Percentiles rank a stretch among this genome's conserved stretches.
phyloP scores from a whole-genome alignment of 1,140 invertebrate genomes.

The Diachasmimorpha longicaudata region DNA sequence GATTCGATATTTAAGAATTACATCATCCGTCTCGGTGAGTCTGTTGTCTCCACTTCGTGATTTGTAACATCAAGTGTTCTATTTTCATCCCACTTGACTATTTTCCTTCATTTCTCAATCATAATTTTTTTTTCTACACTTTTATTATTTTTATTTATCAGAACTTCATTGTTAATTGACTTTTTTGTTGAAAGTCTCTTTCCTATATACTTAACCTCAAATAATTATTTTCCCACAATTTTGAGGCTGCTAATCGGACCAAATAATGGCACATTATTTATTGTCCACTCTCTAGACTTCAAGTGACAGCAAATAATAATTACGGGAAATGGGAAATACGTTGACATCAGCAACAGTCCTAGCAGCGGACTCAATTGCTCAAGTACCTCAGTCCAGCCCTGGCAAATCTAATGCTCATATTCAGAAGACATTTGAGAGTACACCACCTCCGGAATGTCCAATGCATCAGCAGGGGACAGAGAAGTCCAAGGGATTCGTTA shows the following conservation, averaged over 20 bases:
- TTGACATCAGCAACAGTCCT: conserved; percentile 65
- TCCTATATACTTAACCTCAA: neutral
- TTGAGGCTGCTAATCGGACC: too few relatives aligned
- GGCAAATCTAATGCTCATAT: conserved; percentile 30
- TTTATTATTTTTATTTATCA: too few relatives aligned
- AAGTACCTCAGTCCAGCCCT: conserved; percentile 36
- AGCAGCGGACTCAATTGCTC: conserved; percentile 55
- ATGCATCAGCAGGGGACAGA: conserved; percentile 68
- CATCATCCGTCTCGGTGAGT: conserved; percentile 28
- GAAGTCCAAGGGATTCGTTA: conserved; percentile 40
- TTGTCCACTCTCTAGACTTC: neutral
- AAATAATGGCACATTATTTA: neutral
- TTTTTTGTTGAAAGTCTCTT: neutral
- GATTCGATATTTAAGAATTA: conserved; percentile 17
- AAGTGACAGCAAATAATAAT: neutral
- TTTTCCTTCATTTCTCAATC: neutral
- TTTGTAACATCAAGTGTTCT: neutral
- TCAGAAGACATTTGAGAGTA: conserved; percentile 42
- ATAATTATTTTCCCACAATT: neutral
- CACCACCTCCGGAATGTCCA: conserved; percentile 75
- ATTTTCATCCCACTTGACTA: neutral
- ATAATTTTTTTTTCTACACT: too few relatives aligned
- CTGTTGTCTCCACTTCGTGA: neutral
- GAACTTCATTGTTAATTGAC: too few relatives aligned
- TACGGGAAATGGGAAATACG: conserved; percentile 68